Conservation (phyloP, 1,140 invertebrate species). For the Chironomus tepperi region DNA sequence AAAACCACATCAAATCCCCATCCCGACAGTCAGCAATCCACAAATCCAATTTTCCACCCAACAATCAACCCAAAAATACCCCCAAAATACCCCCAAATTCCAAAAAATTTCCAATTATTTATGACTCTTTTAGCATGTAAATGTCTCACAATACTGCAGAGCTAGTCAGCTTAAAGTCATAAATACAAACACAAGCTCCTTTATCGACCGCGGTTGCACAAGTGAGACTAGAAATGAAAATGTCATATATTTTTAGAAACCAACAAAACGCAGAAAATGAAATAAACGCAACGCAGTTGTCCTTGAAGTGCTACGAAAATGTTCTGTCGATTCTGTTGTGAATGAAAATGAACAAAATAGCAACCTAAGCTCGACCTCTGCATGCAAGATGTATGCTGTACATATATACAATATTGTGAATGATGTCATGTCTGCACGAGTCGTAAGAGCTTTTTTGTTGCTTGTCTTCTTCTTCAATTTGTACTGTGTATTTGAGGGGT, state of each 20-base stretch:
- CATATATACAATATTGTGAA: background rate
- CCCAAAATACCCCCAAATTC: no score
- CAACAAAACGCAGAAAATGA: background rate
- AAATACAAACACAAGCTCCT: background rate
- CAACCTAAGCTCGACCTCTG: constrained; percentile 17
- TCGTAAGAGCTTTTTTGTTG: background rate
- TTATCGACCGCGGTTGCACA: background rate
- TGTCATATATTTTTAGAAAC: background rate
- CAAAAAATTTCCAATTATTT: no score
- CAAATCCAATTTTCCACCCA: no score
- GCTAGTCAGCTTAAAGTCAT: background rate
- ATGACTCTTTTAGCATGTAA: no score
- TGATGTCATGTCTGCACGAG: constrained; percentile 6
- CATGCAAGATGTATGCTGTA: background rate
- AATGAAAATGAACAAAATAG: background rate
- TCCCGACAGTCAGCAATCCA: no score
- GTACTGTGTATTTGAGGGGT: background rate
- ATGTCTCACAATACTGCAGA: background rate
- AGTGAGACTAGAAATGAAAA: background rate
- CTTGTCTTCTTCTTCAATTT: background rate
- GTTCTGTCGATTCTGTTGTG: background rate
- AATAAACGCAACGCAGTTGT: background rate
- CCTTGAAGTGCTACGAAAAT: background rate
- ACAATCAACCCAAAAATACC: no score
- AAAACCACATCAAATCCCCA: no score